A percentile compares a stretch with the other conserved stretches of the same genome.
Conservation (phyloP, 2,113 vertebrate genomes). For the Lathamus discolor region DNA sequence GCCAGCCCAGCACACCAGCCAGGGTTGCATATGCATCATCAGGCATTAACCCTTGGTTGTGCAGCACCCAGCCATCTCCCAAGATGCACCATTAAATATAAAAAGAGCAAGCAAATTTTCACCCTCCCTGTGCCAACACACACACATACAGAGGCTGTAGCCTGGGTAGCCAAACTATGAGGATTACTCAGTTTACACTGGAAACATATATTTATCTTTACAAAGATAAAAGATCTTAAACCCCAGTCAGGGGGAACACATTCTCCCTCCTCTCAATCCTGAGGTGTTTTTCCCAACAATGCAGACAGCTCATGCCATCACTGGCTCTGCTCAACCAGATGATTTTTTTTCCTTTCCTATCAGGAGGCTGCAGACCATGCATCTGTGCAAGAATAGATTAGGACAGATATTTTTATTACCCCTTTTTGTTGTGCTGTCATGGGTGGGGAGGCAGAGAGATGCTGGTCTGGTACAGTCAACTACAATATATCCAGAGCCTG, state of each 20-base stretch:
- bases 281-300: not conserved
- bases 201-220: not conserved
- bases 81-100: not conserved
- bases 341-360: not conserved
- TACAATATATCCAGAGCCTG: not conserved
- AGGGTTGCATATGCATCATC: not conserved
- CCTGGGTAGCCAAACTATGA: not conserved
- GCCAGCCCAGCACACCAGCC: not conserved
- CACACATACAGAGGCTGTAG: not conserved
- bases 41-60: accelerated
- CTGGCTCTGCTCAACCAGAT: not conserved
- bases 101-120: not conserved
- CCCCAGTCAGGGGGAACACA: not conserved
- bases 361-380: not conserved
- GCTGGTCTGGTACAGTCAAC: not conserved
- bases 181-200: not conserved
- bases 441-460: not conserved
- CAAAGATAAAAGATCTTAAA: not conserved
- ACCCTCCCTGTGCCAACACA: not conserved
- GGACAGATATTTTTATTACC: not conserved
- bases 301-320: not conserved
- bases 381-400: accelerated
- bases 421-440: not conserved
- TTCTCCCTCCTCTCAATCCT: not conserved
- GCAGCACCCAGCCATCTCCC: not conserved